These are phyloP conservation scores for Ameiurus melas DNA, from an alignment of 2,113 vertebrate genomes.

Conservation along the genomic window DNA sequence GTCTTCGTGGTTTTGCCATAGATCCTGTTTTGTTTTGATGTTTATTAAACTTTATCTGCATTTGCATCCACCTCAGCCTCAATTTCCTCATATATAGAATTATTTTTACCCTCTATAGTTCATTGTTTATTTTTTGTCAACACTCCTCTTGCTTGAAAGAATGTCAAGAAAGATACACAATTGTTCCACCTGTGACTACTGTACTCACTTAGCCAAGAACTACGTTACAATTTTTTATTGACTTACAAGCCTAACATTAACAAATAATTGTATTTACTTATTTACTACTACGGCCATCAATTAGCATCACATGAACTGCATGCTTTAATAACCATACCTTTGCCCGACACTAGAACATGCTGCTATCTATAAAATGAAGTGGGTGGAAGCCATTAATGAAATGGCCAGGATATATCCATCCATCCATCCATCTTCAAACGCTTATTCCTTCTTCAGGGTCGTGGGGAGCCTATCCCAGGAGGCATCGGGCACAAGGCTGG, in stretches of 20 bases:
- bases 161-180: not conserved
- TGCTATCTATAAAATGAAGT: not conserved
- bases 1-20: too few species aligned
- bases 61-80: too few species aligned
- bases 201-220: not conserved
- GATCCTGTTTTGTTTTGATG: too few species aligned
- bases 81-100: not conserved
- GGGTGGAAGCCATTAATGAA: not conserved
- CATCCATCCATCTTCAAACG: too few species aligned
- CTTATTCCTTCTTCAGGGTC: too few species aligned
- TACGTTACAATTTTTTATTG: not conserved
- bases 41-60: too few species aligned
- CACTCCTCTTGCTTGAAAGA: not conserved
- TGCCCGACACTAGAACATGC: not conserved
- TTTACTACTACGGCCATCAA: not conserved
- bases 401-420: not conserved
- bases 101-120: not conserved
- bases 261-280: not conserved
- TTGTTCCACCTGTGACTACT: not conserved
- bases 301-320: not conserved
- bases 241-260: not conserved
- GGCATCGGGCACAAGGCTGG: too few species aligned
- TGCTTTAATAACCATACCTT: not conserved
- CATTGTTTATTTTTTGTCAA: not conserved
- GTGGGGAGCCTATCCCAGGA: too few species aligned